Conservation (phyloP, 2,113 vertebrate genomes). For the Meriones unguiculatus region DNA sequence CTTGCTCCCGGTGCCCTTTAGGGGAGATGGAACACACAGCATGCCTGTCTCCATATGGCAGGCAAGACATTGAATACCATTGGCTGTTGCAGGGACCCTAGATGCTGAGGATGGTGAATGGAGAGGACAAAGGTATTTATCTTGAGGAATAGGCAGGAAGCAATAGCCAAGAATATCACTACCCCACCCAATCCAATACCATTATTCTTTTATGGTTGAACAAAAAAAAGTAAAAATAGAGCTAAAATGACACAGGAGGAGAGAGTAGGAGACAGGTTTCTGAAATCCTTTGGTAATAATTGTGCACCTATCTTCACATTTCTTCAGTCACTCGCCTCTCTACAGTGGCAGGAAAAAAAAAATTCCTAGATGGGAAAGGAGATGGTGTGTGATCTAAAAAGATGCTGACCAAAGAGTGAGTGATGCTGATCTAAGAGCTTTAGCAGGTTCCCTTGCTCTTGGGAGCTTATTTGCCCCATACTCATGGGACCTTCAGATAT, state of each 20-base stretch:
- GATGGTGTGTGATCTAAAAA: not conserved
- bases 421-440: too few species aligned
- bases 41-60: fast-evolving
- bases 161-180: not conserved
- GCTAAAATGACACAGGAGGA: too few species aligned
- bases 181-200: not conserved
- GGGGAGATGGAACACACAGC: fast-evolving
- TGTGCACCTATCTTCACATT: too few species aligned
- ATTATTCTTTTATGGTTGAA: not conserved
- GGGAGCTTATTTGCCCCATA: not conserved
- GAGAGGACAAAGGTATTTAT: not conserved
- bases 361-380: not conserved
- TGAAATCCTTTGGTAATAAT: not conserved
- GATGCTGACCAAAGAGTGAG: not conserved
- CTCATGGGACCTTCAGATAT: not conserved
- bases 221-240: not conserved
- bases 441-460: not conserved
- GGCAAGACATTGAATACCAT: constrained; percentile 2
- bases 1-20: not conserved
- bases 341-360: not conserved
- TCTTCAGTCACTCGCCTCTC: not conserved
- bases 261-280: fast-evolving
- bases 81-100: not conserved
- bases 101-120: constrained; percentile 22
- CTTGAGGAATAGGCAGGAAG: not conserved